These are phyloP conservation scores for Potamarius usumacintae DNA, from an alignment of 2,113 vertebrate species.

Conservation along the genomic window DNA sequence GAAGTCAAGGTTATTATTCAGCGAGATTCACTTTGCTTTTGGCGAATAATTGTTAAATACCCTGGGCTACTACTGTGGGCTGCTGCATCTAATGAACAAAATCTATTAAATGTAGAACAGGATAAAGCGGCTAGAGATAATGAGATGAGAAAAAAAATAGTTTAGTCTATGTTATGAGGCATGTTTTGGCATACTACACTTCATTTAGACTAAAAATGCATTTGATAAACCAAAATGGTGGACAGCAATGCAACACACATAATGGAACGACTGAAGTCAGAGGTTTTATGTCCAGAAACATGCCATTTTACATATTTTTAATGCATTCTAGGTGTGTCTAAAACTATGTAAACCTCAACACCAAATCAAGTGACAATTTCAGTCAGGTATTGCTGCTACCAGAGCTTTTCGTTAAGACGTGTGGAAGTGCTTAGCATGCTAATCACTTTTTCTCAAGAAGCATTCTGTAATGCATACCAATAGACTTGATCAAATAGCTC, in stretches of 20 bases:
- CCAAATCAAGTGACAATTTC: background rate
- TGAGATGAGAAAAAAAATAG: background rate
- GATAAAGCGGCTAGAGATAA: too few relatives aligned
- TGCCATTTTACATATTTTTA: background rate
- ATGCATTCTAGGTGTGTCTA: background rate
- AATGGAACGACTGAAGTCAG: too few relatives aligned
- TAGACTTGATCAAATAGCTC: background rate
- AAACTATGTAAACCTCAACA: background rate
- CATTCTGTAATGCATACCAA: slow-evolving; percentile 37
- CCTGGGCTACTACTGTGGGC: background rate
- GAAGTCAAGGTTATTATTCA: too few relatives aligned
- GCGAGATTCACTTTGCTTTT: too few relatives aligned
- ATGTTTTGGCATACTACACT: background rate
- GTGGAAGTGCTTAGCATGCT: slow-evolving; percentile 38
- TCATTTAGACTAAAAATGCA: background rate
- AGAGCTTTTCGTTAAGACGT: slow-evolving; percentile 10
- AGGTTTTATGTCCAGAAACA: background rate
- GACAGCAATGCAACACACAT: background rate
- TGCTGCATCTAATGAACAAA: background rate
- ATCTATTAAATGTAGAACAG: background rate
- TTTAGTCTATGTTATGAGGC: background rate
- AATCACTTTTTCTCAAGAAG: background rate
- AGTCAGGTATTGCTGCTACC: background rate
- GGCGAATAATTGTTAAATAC: too few relatives aligned
- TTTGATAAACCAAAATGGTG: background rate